Base-by-base conservation (phyloP, 2,797 vertebrate genomes). In the Moxostoma hubbsi region DNA sequence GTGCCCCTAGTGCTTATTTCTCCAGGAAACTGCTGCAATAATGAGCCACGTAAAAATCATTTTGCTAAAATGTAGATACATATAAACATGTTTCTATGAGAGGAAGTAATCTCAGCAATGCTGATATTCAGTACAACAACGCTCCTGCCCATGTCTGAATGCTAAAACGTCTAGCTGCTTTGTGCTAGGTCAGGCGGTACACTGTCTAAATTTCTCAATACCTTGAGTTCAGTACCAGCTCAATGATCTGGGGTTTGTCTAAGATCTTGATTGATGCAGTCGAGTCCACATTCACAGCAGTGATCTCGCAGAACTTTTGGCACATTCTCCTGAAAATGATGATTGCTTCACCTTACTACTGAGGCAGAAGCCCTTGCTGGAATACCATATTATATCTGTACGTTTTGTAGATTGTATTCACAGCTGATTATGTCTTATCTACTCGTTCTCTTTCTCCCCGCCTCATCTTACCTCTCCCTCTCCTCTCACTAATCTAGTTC, bases 381-480 rank as follows among this genome's bases (percentile, higher is more conserved):
- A 89, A 90, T 87, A 86, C 87, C 87, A 92, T 89, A 92, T 90
- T 90, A 90, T 83, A 13, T 86, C 88, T 82, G 89, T 91, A 89
- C 85, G 89, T 92, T 92, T 86, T 84, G 84, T 85, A 87, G 87
- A 90, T 86, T 86, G 81, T 87, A 84, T 83, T 89, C 85, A 89
- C 58, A 89, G 90, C 89, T 92, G 91, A 90, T 92, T 92, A 90
- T 86, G 84, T 83, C 83, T 79, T 82, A 90, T 90, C 86, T 83
- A 87, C 4, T 76, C 77, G 65, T 12, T 46, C 59, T 47, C 58
- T 75, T 81, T 71, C 82, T 68, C 73, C 85, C 73, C 77, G 77
- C 68, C 79, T 83, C 62, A 54, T 12, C 85, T 81, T 85, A 82
- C 79, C 82, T 89, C 81, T 64, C 77, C 85, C 85, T 86, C 45